Percentiles rank a stretch among this genome's conserved stretches.
These are phyloP conservation scores for Anthophora plumipes DNA, from an alignment of 2,888 invertebrate genomes.

Conservation along the genomic window DNA sequence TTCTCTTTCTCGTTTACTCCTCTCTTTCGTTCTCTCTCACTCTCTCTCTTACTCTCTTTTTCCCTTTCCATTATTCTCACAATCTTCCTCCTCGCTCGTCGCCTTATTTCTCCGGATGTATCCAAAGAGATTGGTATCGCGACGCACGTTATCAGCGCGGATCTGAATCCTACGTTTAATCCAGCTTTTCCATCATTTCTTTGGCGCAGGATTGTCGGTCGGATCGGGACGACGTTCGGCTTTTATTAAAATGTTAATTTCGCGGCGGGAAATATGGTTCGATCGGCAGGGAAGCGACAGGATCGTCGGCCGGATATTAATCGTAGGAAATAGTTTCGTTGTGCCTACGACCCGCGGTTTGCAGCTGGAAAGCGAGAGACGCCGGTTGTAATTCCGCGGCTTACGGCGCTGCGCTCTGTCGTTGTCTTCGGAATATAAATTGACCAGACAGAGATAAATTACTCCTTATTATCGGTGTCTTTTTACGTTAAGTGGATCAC, in stretches of 20 bases:
- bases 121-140: conserved; percentile 48
- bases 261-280: conserved; percentile 21
- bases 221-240: conserved; percentile 2
- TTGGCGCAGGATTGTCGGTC: conserved; percentile 12
- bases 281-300: conserved; percentile 9
- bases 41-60: too few species aligned
- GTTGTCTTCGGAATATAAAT: conserved; percentile 30
- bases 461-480: conserved; percentile 3
- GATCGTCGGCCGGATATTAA: conserved; percentile 30
- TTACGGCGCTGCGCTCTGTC: conserved; percentile 11
- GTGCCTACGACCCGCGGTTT: background rate
- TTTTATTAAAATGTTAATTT: conserved; percentile 56
- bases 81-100: conserved; percentile 2
- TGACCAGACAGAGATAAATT: conserved; percentile 25
- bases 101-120: conserved; percentile 25
- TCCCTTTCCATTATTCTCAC: background rate
- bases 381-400: background rate
- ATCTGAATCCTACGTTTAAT: conserved; percentile 41
- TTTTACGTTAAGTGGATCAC: conserved; percentile 11
- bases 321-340: conserved; percentile 44
- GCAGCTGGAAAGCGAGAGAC: background rate
- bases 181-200: conserved; percentile 51
- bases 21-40: too few species aligned
- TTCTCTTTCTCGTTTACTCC: too few species aligned
- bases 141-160: conserved; percentile 38